phyloP scores from a whole-genome alignment of 2,797 vertebrate species.

The Lagodon rhomboides region DNA sequence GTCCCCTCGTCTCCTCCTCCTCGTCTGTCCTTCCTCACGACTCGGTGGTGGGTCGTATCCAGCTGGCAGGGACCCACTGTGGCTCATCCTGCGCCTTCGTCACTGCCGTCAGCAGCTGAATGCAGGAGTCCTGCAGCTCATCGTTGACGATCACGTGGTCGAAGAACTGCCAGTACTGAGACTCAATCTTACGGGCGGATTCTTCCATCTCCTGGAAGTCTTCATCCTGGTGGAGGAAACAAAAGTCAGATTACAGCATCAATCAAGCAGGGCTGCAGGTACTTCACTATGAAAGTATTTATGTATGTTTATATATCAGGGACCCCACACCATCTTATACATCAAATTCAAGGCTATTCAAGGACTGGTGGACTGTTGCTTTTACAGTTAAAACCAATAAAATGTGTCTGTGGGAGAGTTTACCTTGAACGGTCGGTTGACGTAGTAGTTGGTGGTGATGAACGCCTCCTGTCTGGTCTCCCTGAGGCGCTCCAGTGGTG shows the following conservation, averaged over 20 bases:
- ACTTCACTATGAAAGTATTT: too few species aligned
- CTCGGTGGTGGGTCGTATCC: conserved; percentile 88
- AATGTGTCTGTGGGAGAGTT: not conserved
- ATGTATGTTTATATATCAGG: too few species aligned
- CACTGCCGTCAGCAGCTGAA: conserved; percentile 86
- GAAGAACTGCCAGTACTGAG: conserved; percentile 92
- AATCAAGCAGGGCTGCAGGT: not conserved
- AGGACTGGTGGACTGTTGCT: too few species aligned
- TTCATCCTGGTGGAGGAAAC: conserved; percentile 88
- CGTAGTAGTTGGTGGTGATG: conserved; percentile 92
- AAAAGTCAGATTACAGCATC: not conserved
- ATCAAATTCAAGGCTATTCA: too few species aligned
- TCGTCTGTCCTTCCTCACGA: conserved; percentile 68
- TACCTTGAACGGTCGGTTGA: conserved; percentile 93
- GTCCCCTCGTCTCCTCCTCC: not conserved
- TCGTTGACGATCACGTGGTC: conserved; percentile 93
- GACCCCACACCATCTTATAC: too few species aligned
- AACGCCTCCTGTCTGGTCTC: conserved; percentile 89
- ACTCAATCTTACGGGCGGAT: conserved; percentile 89
- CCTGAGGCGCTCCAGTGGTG: conserved; percentile 87
- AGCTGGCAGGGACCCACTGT: conserved; percentile 94
- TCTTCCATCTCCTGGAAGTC: conserved; percentile 95
- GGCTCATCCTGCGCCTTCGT: conserved; percentile 91
- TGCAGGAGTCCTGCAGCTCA: conserved; percentile 88
- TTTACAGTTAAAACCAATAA: not conserved